These are phyloP conservation scores for Eueremaeus valkanovi DNA, from an alignment of 2,888 invertebrate genomes.

Conservation along the genomic window DNA sequence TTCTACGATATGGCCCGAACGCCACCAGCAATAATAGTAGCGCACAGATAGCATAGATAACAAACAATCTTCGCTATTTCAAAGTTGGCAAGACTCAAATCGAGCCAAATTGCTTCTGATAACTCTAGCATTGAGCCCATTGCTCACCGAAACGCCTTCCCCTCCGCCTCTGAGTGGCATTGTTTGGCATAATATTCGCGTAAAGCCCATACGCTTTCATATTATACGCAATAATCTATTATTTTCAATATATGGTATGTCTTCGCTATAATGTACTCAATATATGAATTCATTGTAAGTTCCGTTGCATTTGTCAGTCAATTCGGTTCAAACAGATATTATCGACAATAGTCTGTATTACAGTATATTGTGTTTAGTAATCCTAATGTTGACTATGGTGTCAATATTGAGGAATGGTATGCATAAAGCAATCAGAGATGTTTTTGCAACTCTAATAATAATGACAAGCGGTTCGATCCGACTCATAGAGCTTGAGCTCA, in stretches of 20 bases:
- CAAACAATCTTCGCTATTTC: slow-evolving; percentile 32
- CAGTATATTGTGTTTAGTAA: background rate
- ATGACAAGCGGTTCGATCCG: background rate
- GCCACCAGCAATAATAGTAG: slow-evolving; percentile 31
- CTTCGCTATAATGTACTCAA: background rate
- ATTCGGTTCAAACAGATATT: background rate
- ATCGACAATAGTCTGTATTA: background rate
- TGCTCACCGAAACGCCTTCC: slow-evolving; percentile 17
- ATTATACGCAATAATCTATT: background rate
- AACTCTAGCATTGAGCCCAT: slow-evolving; percentile 11
- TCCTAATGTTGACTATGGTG: background rate
- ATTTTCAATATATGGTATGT: background rate
- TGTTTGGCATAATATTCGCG: background rate
- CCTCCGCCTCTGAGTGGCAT: slow-evolving; percentile 11
- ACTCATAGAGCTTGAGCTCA: background rate
- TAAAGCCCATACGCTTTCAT: slow-evolving; percentile 1
- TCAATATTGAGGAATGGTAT: slow-evolving; percentile 16
- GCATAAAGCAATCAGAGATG: background rate
- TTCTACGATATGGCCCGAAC: slow-evolving; percentile 23
- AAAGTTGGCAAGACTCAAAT: slow-evolving; percentile 12
- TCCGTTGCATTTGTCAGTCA: no score
- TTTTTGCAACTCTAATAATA: background rate
- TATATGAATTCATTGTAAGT: no score
- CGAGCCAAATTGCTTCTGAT: slow-evolving; percentile 27
- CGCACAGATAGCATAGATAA: slow-evolving; percentile 3